Base-by-base conservation (phyloP, 1,140 invertebrate species). In the Papilio dardanus region DNA sequence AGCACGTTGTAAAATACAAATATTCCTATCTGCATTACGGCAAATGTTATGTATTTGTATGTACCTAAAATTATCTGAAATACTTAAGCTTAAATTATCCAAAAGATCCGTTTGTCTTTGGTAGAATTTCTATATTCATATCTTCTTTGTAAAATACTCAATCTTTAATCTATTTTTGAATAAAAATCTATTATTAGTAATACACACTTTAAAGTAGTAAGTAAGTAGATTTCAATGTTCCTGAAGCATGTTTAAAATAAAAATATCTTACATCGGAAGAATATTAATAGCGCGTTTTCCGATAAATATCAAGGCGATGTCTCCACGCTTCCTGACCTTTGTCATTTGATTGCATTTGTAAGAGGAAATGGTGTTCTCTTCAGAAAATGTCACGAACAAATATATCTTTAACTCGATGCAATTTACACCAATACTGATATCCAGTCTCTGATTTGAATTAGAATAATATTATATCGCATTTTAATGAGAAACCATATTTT, bases 331-430 rank as follows among this genome's bases (percentile, higher is more conserved):
- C 54, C 21, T 24, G 54, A 58, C 54, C 21, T 58, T 58, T 58
- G 54, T 28, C 21, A 7, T 54, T 54, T 54, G 50, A 54, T 54
- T 54, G 50, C 54, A 58, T 58, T 58, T 58, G 54, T 28, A 58
- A 58, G 54, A 58, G 54, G 54, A 58, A 58, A 58, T 28, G 21
- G 28, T 24, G 10, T 58, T 58, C 54, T 58, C 19, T 58, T 58
- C 54, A 58, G 54, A 28, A 58, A 28, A 58, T 58, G 24, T 28
- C 54, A 58, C 21, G 54, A 4, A 12, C 50, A 54, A 37, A 40
- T 46, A n/a, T 46, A 46, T 46, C n/a, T 46, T 46, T 46, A 46
- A 46, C 42, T 46, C 21, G 24, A 54, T 54, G 50, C n/a, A 54
- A 54, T 21, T 54, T 54, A 6, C 8, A 54, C 50, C 24, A 19